Conservation (phyloP, 2,797 vertebrate species). For the Rhyacichthys aspro region DNA sequence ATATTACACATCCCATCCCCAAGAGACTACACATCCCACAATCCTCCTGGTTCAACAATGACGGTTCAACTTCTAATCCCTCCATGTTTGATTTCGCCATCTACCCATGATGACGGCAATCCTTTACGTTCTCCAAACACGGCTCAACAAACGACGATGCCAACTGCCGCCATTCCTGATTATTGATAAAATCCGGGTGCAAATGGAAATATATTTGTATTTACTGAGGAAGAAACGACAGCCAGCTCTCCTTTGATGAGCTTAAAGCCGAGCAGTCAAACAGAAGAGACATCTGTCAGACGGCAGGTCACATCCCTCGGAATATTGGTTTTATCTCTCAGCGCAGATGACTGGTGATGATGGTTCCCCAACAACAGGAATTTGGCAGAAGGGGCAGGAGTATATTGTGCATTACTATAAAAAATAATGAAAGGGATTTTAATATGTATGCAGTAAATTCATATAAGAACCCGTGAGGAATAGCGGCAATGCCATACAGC, state of each 20-base stretch:
- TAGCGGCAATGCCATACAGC: background rate
- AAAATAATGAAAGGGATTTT: conserved; percentile 23
- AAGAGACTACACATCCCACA: conserved; percentile 3
- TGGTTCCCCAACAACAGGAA: conserved; percentile 43
- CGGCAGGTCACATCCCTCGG: conserved; percentile 44
- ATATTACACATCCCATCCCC: conserved; percentile 12
- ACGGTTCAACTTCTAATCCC: conserved; percentile 28
- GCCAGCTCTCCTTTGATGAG: conserved; percentile 62
- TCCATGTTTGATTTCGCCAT: conserved; percentile 54
- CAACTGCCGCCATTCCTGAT: conserved; percentile 59
- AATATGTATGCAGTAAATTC: conserved; percentile 22
- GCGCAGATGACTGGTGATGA: conserved; percentile 44
- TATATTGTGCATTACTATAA: conserved; percentile 53
- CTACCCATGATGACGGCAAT: conserved; percentile 35
- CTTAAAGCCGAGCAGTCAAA: conserved; percentile 58
- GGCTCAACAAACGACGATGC: conserved; percentile 55
- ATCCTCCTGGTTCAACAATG: conserved; percentile 17
- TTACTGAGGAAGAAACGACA: conserved; percentile 49
- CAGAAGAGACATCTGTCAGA: conserved; percentile 61
- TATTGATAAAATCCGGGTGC: conserved; percentile 68
- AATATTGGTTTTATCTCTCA: conserved; percentile 52
- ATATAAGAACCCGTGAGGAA: conserved; percentile 3
- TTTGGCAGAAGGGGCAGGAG: conserved; percentile 39
- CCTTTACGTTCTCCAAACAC: conserved; percentile 39
- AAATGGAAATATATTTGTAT: conserved; percentile 50